Base-by-base conservation (phyloP, 2,888 invertebrate species). In the Drosophila nr. fundita region DNA sequence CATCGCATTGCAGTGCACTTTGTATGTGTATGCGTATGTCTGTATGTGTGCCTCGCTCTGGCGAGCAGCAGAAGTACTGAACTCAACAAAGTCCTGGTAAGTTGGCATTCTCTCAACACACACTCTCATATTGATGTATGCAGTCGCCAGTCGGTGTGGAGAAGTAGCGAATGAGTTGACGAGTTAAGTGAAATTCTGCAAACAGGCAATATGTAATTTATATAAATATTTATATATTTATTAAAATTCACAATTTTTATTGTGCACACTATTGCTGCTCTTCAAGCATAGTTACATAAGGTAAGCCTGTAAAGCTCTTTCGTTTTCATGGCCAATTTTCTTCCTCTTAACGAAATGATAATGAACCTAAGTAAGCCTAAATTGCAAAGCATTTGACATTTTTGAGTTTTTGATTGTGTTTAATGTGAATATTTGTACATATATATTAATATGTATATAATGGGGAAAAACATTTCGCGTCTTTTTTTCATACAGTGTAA, bases 61-160 rank as follows among this genome's bases (percentile, higher is more conserved):
- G 32, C 48, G 76, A 69, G 76, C 38, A 69, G 71, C 38, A 34
- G 30, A 50, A 11, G 18, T 36, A 64, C 29, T 77, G 27, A 61
- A 34, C 61, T 27, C 27, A 7, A 57, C 27, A 5, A 60, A 65
- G 50, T 65, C 54, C 76, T 69, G 80, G 76, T 77, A 29, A 79
- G 76, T 80, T 45, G 18, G 2, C 11, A 2, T 27, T 36, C n/a
- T 55, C 27, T 38, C 38, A 15, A 18, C 15, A 24, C 13, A 15
- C 8, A 4, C 34, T 21, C 34, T 24, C 21, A 6, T 54, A 24
- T 42, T 21, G 21, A 42, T 42, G 21, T 21, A n/a, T 21, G 42
- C 11, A 42, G 42, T 42, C 42, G 42, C 42, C 11, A 21, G 21
- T 5, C 11, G 15, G 45, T 36, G 24, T 54, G 6, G 24, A 36